Percentiles rank a stretch among this genome's conserved stretches.
These are phyloP conservation scores for Aethes cnicana DNA, from an alignment of 2,888 invertebrate genomes.

Conservation along the genomic window DNA sequence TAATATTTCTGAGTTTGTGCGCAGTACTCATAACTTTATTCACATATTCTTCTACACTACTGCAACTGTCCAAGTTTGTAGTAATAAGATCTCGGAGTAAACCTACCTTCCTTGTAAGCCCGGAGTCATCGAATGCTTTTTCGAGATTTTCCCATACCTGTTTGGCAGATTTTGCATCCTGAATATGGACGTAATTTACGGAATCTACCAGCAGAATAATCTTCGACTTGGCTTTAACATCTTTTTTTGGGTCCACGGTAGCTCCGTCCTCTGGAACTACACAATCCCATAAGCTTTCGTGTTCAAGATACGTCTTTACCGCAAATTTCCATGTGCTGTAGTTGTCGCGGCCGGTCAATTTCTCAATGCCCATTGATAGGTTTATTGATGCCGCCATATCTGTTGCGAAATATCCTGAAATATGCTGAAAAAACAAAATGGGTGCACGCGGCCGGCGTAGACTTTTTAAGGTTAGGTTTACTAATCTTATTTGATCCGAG, in stretches of 20 bases:
- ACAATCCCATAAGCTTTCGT: background rate
- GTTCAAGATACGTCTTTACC: background rate
- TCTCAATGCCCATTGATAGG: too few species aligned
- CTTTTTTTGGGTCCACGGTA: background rate
- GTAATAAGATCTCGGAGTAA: constrained; percentile 35
- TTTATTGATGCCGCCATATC: too few species aligned
- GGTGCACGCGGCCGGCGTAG: too few species aligned
- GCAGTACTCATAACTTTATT: constrained; percentile 34
- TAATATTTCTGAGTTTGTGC: constrained; percentile 36
- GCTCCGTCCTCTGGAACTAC: background rate
- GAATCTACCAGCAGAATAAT: background rate
- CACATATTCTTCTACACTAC: constrained; percentile 35
- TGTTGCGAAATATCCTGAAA: too few species aligned
- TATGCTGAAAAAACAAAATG: too few species aligned
- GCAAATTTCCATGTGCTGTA: background rate
- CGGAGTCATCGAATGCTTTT: constrained; percentile 26
- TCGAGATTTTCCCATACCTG: constrained; percentile 24
- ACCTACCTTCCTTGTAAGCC: constrained; percentile 32
- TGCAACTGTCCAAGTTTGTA: constrained; percentile 30
- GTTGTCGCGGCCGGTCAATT: background rate
- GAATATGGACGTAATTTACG: constrained; percentile 6
- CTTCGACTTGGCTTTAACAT: background rate
- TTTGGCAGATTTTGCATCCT: constrained; percentile 17
- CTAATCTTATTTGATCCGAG: too few species aligned
- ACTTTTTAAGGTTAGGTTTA: too few species aligned